These are phyloP conservation scores for Lepidonotus clava DNA, from an alignment of 2,888 invertebrate genomes.

Conservation along the genomic window DNA sequence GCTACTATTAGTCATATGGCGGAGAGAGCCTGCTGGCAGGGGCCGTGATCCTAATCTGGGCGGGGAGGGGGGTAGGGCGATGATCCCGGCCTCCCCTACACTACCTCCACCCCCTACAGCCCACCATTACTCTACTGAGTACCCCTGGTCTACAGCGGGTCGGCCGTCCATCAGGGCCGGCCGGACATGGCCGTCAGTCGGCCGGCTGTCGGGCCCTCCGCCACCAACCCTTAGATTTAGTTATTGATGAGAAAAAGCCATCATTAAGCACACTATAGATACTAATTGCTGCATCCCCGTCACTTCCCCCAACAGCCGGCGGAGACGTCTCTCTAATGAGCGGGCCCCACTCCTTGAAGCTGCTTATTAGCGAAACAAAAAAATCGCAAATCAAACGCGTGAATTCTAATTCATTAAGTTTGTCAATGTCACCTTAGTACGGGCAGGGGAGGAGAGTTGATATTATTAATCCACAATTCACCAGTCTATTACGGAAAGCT, in stretches of 20 bases:
- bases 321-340: conserved; percentile 16
- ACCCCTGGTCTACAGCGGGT: background rate
- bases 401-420: conserved; percentile 26
- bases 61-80: too few species aligned
- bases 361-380: background rate
- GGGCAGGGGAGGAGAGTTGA: background rate
- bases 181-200: background rate
- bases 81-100: background rate
- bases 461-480: conserved; percentile 20
- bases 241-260: conserved; percentile 19
- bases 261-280: conserved; percentile 29
- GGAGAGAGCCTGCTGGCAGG: too few species aligned
- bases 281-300: conserved; percentile 20
- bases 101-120: background rate
- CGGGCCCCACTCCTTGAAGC: background rate
- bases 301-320: conserved; percentile 12
- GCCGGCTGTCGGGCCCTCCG: background rate
- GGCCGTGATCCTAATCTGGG: too few species aligned
- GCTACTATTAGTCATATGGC: too few species aligned
- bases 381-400: conserved; percentile 9
- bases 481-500: background rate
- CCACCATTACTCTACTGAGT: background rate
- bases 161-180: conserved; percentile 1
- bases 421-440: background rate
- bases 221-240: background rate